Evolutionary conservation across 53 echinoderm and acorn worm genomes (phyloP), one percentile per base, ranked within the genome.

Genomic region (Pentamera pediparva): DNA sequence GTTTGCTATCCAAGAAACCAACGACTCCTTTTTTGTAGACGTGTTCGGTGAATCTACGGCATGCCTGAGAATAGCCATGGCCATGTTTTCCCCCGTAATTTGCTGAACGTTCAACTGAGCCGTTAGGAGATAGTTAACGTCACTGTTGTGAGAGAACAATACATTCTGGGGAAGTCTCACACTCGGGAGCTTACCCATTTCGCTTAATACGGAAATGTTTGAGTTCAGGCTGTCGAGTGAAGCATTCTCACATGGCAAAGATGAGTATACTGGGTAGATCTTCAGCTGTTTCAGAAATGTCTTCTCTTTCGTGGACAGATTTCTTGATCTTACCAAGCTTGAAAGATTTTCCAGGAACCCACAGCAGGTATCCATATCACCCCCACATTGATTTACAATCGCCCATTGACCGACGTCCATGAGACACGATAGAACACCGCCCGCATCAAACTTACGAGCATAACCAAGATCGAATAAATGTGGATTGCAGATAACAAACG

Each of bases 1-100:
- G 17, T 7, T 43, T 12, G 40, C 38, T 12, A 72, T 54, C 72
- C 72, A 72, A 1, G 72, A 53, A 3, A 72, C 38, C 18, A 72
- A 11, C 1, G 5, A 25, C 36, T 72, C 4, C 36, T 20, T 72
- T 52, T 72, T 54, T 4, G n/a, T 53, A 8, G 21, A 12, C n/a
- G 5, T 13, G 72, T 51, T 35, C 0, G 9, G 13, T 28, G 19
- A 33, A 22, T 19, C 10, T 7, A 33, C 13, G 6, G 53, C 51
- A 8, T 50, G 31, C 0, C 1, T 3, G 24, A 72, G 72, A 22
- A 72, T 72, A 32, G 51, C 54, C 54, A 53, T 34, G n/a, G 54
- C 37, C 5, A 72, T 21, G 6, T 72, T 54, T 22, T 7, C 55
- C 18, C 22, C 21, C 17, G 4, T 53, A 32, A 72, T 32, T 35